phyloP scores from a whole-genome alignment of 2,113 vertebrate species.

The Bufo bufo region DNA sequence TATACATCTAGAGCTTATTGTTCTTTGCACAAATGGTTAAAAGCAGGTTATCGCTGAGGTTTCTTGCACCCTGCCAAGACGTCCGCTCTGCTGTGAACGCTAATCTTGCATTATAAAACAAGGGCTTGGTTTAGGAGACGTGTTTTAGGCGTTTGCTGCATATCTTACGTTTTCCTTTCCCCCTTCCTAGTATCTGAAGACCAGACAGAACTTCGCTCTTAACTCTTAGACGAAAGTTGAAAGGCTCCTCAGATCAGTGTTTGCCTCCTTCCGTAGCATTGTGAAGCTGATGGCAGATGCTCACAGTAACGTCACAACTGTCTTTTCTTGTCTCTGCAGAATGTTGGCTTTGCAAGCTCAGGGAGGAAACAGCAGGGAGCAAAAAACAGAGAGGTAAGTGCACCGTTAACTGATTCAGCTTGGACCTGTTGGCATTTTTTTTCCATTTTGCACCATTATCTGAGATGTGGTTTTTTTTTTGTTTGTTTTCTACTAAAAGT shows the following conservation, averaged over 20 bases:
- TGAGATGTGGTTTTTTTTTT: not conserved
- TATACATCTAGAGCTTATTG: too few species aligned
- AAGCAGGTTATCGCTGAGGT: not conserved
- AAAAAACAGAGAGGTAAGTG: constrained; percentile 75
- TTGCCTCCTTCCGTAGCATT: not conserved
- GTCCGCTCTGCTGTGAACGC: not conserved
- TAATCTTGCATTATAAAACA: not conserved
- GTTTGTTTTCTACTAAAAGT: not conserved
- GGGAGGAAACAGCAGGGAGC: constrained; percentile 77
- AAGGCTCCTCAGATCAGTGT: not conserved
- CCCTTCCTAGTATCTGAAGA: not conserved
- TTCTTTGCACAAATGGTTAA: constrained; percentile 5
- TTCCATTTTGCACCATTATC: not conserved
- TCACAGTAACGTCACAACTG: constrained; percentile 50
- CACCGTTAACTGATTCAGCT: not conserved
- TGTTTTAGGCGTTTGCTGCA: not conserved
- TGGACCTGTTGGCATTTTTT: not conserved
- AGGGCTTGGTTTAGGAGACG: not conserved
- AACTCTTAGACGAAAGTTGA: constrained; percentile 27
- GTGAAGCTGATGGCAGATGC: constrained; percentile 11
- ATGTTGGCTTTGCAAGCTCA: constrained; percentile 79
- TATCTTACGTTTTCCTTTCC: not conserved
- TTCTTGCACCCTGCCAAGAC: not conserved
- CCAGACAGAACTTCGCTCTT: not conserved
- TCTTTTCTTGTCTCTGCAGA: constrained; percentile 68